Evolutionary conservation across 2,797 vertebrate genomes (phyloP).

Genomic region (Alectoris magna): DNA sequence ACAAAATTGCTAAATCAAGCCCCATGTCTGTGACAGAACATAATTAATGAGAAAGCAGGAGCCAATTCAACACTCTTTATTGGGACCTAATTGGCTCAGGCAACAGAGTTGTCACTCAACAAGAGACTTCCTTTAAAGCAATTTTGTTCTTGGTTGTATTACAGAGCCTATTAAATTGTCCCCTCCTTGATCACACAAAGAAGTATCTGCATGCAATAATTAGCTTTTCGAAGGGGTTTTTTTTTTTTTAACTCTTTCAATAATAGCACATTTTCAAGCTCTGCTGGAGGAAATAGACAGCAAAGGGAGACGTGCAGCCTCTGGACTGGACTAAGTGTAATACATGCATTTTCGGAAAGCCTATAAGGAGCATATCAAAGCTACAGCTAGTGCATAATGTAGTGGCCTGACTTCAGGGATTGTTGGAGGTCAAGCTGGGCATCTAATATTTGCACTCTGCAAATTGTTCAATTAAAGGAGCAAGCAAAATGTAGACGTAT

Average conservation of each 20-base stretch:
- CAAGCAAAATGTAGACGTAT: background rate
- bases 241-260: conserved; percentile 85
- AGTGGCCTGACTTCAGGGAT: conserved; percentile 14
- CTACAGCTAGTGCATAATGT: background rate
- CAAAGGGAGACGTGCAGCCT: conserved; percentile 61
- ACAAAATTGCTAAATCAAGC: conserved; percentile 91
- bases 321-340: conserved; percentile 44
- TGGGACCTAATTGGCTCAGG: conserved; percentile 90
- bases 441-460: conserved; percentile 5
- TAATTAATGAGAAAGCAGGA: conserved; percentile 89
- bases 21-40: conserved; percentile 91
- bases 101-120: conserved; percentile 91
- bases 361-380: conserved; percentile 8
- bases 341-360: conserved; percentile 28
- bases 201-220: conserved; percentile 89
- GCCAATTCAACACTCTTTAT: conserved; percentile 88
- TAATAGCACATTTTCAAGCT: conserved; percentile 77
- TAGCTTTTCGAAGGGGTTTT: conserved; percentile 85
- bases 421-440: conserved; percentile 38
- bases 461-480: conserved; percentile 9
- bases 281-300: conserved; percentile 73
- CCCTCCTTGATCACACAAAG: conserved; percentile 88
- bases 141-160: conserved; percentile 89
- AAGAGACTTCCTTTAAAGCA: conserved; percentile 88
- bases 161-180: conserved; percentile 89